Conservation (phyloP, 2,113 vertebrate genomes). For the Guaruba guarouba region DNA sequence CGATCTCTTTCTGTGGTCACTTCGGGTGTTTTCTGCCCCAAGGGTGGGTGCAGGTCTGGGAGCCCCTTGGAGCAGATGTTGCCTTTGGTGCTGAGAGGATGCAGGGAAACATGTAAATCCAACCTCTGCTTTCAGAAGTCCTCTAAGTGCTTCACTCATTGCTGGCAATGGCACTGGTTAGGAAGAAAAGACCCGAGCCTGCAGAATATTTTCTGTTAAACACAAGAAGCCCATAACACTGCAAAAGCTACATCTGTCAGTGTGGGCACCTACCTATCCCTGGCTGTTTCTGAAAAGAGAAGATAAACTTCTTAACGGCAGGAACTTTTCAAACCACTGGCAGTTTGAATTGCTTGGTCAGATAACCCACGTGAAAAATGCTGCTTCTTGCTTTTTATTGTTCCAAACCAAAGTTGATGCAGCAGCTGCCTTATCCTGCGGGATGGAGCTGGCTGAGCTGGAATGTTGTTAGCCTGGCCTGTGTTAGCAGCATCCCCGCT, state of each 20-base stretch:
- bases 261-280: accelerated
- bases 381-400: not conserved
- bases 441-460: not conserved
- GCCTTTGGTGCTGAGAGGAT: not conserved
- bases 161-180: not conserved
- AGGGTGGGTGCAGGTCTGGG: not conserved
- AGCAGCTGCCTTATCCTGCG: not conserved
- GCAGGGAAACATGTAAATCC: not conserved
- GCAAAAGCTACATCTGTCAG: not conserved
- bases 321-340: not conserved
- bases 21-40: not conserved
- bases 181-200: not conserved
- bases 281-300: not conserved
- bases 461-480: accelerated
- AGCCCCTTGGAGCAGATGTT: not conserved
- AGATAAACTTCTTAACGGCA: not conserved
- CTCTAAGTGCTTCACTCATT: accelerated
- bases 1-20: not conserved
- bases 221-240: not conserved
- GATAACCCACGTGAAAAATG: not conserved
- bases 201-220: not conserved
- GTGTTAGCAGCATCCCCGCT: accelerated
- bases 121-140: not conserved
- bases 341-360: not conserved
- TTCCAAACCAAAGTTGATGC: not conserved